phyloP scores from a whole-genome alignment of 2,113 vertebrate genomes.

The Pollimyrus isidori region DNA sequence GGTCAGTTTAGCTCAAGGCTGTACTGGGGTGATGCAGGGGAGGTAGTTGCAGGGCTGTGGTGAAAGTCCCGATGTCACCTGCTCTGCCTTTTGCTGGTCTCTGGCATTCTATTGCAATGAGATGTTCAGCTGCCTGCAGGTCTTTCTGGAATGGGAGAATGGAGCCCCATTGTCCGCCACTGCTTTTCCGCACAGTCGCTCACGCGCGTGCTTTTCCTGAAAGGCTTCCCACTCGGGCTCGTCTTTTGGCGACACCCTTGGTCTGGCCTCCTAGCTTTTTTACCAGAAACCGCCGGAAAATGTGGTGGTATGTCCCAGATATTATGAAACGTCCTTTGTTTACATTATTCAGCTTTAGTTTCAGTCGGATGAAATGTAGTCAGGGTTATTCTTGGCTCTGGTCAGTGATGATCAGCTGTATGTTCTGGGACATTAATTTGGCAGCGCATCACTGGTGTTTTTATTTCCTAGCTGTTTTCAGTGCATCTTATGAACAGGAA shows the following conservation, averaged over 20 bases:
- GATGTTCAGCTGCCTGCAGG: constrained; percentile 15
- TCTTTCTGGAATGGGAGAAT: constrained; percentile 57
- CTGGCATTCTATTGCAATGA: constrained; percentile 48
- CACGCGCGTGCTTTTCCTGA: not conserved
- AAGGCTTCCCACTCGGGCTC: not conserved
- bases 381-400: not conserved
- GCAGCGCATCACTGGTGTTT: not conserved
- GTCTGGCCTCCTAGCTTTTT: not conserved
- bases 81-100: constrained; percentile 45
- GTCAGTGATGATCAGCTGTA: not conserved
- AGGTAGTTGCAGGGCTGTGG: not conserved
- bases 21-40: not conserved
- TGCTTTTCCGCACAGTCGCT: not conserved
- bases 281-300: not conserved
- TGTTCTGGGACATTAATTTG: not conserved
- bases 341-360: not conserved
- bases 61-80: not conserved
- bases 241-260: not conserved
- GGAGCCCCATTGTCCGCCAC: constrained; percentile 28
- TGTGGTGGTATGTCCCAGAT: not conserved
- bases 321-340: not conserved
- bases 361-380: not conserved
- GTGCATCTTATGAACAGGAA: not conserved
- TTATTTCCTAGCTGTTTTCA: not conserved
- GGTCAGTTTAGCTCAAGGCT: not conserved